Evolutionary conservation across 2,113 vertebrate species (phyloP), one percentile per base, ranked within the genome.

Genomic region (Saguinus midas): DNA sequence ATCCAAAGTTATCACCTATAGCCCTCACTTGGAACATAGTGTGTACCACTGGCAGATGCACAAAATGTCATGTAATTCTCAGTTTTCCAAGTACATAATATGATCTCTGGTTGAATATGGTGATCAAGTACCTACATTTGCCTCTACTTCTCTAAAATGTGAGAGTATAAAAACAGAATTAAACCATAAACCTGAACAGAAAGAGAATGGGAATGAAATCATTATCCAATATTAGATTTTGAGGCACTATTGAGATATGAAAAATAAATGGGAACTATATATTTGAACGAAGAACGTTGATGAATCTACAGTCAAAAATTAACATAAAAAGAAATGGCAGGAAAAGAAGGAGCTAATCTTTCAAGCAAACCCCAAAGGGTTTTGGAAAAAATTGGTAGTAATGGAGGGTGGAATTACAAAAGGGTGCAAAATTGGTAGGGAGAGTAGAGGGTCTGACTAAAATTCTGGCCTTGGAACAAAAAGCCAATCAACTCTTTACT

Each of bases 71-170:
- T 27, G 1, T 2, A 37, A 3, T 6, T 14, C n/a, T 72, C 73
- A 21, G 9, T 32, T 82, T 50, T 86, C 11, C 27, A 78, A 86
- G 6, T 20, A 20, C 45, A 35, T 40, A 52, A 48, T 8, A 40
- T 52, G n/a, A 92, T 70, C 48, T 96, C 66, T 92, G 13, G 10
- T 37, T 95, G 50, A 25, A n/a, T 43, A 57, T 73, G 37, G 7
- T 57, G 35, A 91, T 70, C 52, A 57, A 73, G 6, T 37, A 37
- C 10, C 16, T 91, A 2, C 10, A 48, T 90, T 90, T 93, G 18
- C 48, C 35, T 96, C 79, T 37, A 79, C 18, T 96, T 91, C 29
- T 93, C 72, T 96, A 57, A 96, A 93, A 91, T 91, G 20, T 78
- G 43, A 89, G 16, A 70, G 10, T 87, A 90, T 75, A 87, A 95